Base-by-base conservation (phyloP, 2,888 invertebrate genomes). In the Torymus texanus region DNA sequence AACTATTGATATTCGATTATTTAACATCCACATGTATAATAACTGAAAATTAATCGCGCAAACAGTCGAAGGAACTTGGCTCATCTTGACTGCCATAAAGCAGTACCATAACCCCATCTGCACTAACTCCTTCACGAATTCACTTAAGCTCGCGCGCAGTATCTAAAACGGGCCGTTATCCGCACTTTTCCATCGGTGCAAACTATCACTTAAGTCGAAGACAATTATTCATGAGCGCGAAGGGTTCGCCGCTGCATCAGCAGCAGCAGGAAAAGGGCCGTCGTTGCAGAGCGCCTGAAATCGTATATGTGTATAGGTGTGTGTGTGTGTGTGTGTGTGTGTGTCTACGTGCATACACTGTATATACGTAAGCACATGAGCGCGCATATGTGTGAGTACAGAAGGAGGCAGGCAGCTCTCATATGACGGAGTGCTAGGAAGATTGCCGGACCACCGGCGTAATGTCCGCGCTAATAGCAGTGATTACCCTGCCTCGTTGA, bases 401-500 rank as follows among this genome's bases (percentile, higher is more conserved):
- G n/a, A 14, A 24, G 13, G 14, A 18, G 18, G 24, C 59, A 56
- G 72, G 29, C 65, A 21, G 13, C 24, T 62, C 70, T 41, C 55
- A 56, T 86, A 88, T 86, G 87, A 89, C 87, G 85, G 86, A 88
- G 88, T 86, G 87, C 87, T 86, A 85, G 85, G 83, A 85, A 89
- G 89, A 89, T 88, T 86, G 88, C 85, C 86, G 87, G 92, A 92
- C 92, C 92, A 92, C 92, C 92, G 91, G 91, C 91, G 90, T 91
- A 90, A 91, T 91, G 90, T 88, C 88, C 87, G 90, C 87, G 86
- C 90, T 92, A 92, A 92, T 92, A 91, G 92, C 90, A 91, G 92
- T 92, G 91, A 92, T 92, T 92, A 92, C 90, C 90, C 87, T 89
- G 87, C 90, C 87, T 88, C 83, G 88, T 87, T 87, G 86, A 85